A percentile compares a stretch with the other conserved stretches of the same genome.
phyloP scores from a whole-genome alignment of 2,797 vertebrate genomes.

The Buceros bicornis region DNA sequence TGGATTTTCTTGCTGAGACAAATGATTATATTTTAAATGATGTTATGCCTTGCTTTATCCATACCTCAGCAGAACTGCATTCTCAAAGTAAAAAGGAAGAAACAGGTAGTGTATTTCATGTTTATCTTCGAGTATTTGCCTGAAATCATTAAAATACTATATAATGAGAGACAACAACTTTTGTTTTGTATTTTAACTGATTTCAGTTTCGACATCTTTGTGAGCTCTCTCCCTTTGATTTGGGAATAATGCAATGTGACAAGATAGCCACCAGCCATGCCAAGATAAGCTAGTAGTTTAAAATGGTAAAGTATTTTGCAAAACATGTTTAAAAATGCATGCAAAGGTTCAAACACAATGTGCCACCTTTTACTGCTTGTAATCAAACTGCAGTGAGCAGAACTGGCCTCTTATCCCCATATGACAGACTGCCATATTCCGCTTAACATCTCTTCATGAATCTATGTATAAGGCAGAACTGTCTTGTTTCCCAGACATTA shows the following conservation, averaged over 20 bases:
- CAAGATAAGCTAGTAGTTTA: constrained; percentile 11
- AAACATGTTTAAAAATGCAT: constrained; percentile 32
- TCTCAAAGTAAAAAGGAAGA: neutral
- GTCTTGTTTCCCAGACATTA: neutral
- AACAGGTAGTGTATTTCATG: neutral
- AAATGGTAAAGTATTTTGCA: constrained; percentile 13
- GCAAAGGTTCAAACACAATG: neutral
- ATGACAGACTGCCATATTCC: neutral
- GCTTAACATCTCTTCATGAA: neutral
- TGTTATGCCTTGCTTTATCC: neutral
- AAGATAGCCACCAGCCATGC: constrained; percentile 7
- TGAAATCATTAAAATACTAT: neutral
- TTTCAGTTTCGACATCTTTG: neutral
- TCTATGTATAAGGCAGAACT: neutral
- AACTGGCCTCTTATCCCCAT: neutral
- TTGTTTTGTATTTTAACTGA: neutral
- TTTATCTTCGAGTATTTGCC: neutral
- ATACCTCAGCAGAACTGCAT: neutral
- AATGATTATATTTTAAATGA: neutral
- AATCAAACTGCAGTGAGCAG: neutral
- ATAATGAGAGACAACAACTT: neutral
- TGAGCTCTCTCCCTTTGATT: neutral
- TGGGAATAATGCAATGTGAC: constrained; percentile 20
- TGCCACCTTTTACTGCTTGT: neutral
- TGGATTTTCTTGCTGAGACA: neutral